phyloP scores from a whole-genome alignment of 1,140 invertebrate species.

The Acromyrmex echinatior region DNA sequence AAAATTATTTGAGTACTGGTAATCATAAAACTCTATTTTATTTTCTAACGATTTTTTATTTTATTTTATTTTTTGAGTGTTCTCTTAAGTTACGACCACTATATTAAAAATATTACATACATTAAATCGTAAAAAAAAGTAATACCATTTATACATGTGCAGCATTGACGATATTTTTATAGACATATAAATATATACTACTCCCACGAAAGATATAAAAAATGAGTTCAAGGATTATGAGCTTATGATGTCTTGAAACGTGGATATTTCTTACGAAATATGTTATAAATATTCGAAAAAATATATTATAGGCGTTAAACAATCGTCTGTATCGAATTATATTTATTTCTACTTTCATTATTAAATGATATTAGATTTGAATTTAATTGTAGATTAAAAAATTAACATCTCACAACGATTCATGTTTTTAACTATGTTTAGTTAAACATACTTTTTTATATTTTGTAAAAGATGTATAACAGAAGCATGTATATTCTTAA shows the following conservation, averaged over 20 bases:
- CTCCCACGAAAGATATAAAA: conserved; percentile 15
- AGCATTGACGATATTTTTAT: conserved; percentile 15
- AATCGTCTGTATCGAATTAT: not conserved
- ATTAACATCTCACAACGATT: not conserved
- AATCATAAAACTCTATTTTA: not conserved
- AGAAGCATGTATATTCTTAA: not conserved
- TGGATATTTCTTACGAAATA: conserved; percentile 3
- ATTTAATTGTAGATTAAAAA: not conserved
- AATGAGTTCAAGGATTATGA: conserved; percentile 11
- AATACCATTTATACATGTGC: not conserved
- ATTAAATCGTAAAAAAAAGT: conserved; percentile 9
- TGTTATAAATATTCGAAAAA: conserved; percentile 3
- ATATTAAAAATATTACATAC: not conserved
- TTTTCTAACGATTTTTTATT: no score
- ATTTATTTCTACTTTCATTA: not conserved
- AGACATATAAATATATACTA: not conserved
- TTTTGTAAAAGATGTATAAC: not conserved
- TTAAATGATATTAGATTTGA: not conserved
- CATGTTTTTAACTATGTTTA: not conserved
- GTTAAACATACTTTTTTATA: not conserved
- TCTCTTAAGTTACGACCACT: not conserved
- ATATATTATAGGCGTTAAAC: not conserved
- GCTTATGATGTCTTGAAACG: not conserved
- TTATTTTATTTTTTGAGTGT: no score
- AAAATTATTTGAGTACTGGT: not conserved